phyloP scores from a whole-genome alignment of 2,113 vertebrate species.

The Ciconia stormi region DNA sequence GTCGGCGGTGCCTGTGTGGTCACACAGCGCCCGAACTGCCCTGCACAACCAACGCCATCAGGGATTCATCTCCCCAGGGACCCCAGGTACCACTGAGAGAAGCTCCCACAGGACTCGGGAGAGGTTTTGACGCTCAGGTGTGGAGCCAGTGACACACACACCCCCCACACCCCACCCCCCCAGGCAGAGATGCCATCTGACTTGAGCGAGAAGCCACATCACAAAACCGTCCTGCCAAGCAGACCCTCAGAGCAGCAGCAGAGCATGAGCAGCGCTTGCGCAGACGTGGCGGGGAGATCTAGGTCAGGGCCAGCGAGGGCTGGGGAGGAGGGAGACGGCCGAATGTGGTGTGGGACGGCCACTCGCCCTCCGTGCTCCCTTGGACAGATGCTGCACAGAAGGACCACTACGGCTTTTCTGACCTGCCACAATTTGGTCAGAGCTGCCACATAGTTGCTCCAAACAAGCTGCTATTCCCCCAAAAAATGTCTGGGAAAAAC shows the following conservation, averaged over 20 bases:
- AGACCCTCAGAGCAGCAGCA: accelerated
- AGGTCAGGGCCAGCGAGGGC: neutral
- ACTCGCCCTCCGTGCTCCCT: accelerated
- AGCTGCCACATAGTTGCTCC: neutral
- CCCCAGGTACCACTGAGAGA: accelerated
- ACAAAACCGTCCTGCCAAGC: neutral
- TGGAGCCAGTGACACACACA: neutral
- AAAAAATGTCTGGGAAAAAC: neutral
- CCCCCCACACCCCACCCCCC: no score
- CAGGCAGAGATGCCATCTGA: accelerated
- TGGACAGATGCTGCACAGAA: neutral
- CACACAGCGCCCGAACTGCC: slow-evolving; percentile 87
- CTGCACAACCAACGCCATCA: slow-evolving; percentile 22
- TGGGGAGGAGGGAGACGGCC: neutral
- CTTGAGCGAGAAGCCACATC: neutral
- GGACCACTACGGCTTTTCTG: neutral
- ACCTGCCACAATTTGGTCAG: neutral
- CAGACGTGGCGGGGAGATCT: accelerated
- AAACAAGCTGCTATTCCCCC: accelerated
- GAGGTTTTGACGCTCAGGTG: accelerated
- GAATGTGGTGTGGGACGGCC: accelerated
- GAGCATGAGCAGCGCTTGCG: accelerated
- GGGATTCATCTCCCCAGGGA: accelerated
- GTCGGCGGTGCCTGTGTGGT: slow-evolving; percentile 76
- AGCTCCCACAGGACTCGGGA: accelerated